A percentile compares a stretch with the other conserved stretches of the same genome.
These are phyloP conservation scores for Anguilla pacifica DNA, from an alignment of 2,797 vertebrate genomes.

Conservation along the genomic window DNA sequence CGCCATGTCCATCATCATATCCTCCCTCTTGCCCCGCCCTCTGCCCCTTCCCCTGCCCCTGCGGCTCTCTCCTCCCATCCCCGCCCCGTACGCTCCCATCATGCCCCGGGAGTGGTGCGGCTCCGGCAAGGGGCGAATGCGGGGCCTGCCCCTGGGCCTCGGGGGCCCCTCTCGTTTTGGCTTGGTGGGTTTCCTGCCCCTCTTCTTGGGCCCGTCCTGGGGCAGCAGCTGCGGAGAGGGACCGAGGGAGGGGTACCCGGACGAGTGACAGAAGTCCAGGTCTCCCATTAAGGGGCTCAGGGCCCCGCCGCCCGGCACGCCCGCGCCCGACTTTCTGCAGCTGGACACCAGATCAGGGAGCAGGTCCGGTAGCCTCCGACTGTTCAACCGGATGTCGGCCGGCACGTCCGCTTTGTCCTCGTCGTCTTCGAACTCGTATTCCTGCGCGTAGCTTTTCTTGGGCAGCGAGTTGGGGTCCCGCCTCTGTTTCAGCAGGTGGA, in stretches of 20 bases:
- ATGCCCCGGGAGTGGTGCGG: constrained; percentile 74
- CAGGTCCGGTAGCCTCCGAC: constrained; percentile 80
- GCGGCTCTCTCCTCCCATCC: constrained; percentile 58
- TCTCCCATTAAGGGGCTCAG: constrained; percentile 87
- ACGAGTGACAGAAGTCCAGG: constrained; percentile 83
- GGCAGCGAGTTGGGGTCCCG: constrained; percentile 85
- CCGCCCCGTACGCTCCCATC: constrained; percentile 77
- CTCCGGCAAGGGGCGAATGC: constrained; percentile 84
- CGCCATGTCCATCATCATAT: constrained; percentile 70
- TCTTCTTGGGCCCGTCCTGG: constrained; percentile 83
- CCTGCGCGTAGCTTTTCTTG: constrained; percentile 94
- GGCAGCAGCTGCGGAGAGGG: constrained; percentile 71
- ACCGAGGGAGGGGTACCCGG: constrained; percentile 72
- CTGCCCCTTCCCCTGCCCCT: constrained; percentile 66
- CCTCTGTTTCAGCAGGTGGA: constrained; percentile 86
- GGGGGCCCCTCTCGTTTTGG: constrained; percentile 90
- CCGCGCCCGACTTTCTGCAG: constrained; percentile 77
- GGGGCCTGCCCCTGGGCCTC: constrained; percentile 83
- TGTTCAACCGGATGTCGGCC: constrained; percentile 90
- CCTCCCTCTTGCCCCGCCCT: constrained; percentile 78
- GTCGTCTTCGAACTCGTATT: constrained; percentile 93
- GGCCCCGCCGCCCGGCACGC: constrained; percentile 58
- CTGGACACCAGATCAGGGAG: constrained; percentile 92
- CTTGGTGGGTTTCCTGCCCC: constrained; percentile 87
- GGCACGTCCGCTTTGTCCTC: constrained; percentile 90